Evolutionary conservation across 2,113 vertebrate species (phyloP).

Genomic region (Amia ocellicauda): DNA sequence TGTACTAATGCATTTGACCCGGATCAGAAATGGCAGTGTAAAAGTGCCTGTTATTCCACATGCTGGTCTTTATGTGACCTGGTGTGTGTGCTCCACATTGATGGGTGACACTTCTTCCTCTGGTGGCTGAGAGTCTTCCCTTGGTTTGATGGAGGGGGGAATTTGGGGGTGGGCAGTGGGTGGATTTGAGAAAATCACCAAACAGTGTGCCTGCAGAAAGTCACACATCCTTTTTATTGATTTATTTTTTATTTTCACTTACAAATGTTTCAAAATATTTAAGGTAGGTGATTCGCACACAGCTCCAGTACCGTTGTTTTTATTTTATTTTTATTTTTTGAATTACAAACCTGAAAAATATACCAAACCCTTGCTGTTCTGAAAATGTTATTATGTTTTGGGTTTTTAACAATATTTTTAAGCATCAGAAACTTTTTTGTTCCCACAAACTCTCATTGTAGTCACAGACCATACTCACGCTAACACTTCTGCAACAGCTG

Average conservation of each 20-base stretch:
- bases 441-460: slow-evolving; percentile 13
- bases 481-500: slow-evolving; percentile 17
- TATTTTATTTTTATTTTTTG: slow-evolving; percentile 8
- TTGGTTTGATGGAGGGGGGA: too few relatives aligned
- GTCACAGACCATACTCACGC: slow-evolving; percentile 24
- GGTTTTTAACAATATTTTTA: not conserved
- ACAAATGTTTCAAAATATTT: slow-evolving; percentile 41
- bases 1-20: too few relatives aligned
- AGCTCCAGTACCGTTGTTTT: slow-evolving; percentile 27
- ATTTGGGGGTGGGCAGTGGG: slow-evolving; percentile 21
- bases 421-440: slow-evolving; percentile 8
- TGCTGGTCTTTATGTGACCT: too few relatives aligned
- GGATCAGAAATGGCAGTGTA: too few relatives aligned
- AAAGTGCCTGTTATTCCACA: too few relatives aligned
- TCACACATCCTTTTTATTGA: slow-evolving; percentile 33
- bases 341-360: slow-evolving; percentile 37
- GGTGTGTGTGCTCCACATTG: too few relatives aligned
- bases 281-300: slow-evolving; percentile 31
- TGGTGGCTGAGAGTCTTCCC: too few relatives aligned
- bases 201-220: slow-evolving; percentile 29
- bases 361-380: slow-evolving; percentile 36
- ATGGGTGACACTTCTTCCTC: too few relatives aligned
- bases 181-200: slow-evolving; percentile 28
- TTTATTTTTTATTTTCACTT: slow-evolving; percentile 32
- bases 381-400: not conserved